Base-by-base conservation (phyloP, 1,140 invertebrate genomes). In the Trichonephila clavipes region DNA sequence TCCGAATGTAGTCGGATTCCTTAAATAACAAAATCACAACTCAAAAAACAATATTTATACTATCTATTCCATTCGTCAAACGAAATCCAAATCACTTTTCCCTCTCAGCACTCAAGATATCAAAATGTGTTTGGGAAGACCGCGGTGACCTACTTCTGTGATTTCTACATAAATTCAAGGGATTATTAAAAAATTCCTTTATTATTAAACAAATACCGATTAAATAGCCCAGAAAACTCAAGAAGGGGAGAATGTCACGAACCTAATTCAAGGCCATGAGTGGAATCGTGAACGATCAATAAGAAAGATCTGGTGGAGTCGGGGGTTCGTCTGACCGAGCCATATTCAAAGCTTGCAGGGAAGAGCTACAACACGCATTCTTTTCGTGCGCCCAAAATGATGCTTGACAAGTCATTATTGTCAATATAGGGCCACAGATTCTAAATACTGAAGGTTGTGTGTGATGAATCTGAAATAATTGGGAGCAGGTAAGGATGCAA, bases 261-360 rank as follows among this genome's bases (percentile, higher is more conserved):
- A 40, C 5, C 61, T 69, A 88, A 69, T 88, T 88, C 58, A 69
- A 88, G 64, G 87, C 64, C 64, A 69, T 69, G 87, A 24, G 85
- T 24, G 16, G 59, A 62, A 28, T 24, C 44, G 21, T 58, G 24
- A 28, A 18, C 66, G 88, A 90, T 90, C 88, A 69, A 90, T 90
- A 90, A 87, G 85, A 16, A 2, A 34, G 69, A 77, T 66, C 69
- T 90, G n/a, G 21, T 18, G 34, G 88, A n/a, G 34, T 24, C 0
- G 51, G 69, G 77, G 44, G 14, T 81, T 61, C 58, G 51, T 77
- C 88, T 40, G 44, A 77, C 66, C 61, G 88, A 44, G 72, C n/a
- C 69, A 81, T 69, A 77, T 90, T 69, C 88, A 90, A 81, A 24
- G 72, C 72, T 90, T 59, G 40, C 24, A 77, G 69, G 88, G 88